phyloP scores from a whole-genome alignment of 2,113 vertebrate genomes.

The Isurus oxyrinchus region DNA sequence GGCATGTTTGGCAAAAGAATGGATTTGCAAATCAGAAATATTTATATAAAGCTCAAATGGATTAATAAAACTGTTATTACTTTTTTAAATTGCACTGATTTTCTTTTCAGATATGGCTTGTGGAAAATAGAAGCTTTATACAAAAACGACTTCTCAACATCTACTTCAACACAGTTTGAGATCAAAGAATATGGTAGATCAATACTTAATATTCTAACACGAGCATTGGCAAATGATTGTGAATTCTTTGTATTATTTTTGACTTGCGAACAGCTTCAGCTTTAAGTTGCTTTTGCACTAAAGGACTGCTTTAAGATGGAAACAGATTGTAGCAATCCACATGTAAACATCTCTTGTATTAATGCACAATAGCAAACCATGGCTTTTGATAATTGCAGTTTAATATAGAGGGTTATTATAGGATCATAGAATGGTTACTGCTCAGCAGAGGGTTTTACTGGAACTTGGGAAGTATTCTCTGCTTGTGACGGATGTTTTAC shows the following conservation, averaged over 20 bases:
- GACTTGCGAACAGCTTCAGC: neutral
- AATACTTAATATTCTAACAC: neutral
- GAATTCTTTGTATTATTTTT: neutral
- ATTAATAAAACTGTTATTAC: neutral
- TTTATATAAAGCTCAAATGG: neutral
- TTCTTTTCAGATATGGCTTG: slow-evolving; percentile 65
- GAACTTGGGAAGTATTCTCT: neutral
- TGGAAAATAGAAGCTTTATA: slow-evolving; percentile 83
- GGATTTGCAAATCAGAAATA: neutral
- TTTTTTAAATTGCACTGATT: slow-evolving; percentile 28
- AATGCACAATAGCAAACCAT: neutral
- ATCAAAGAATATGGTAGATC: slow-evolving; percentile 83
- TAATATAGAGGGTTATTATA: neutral
- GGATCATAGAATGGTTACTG: neutral
- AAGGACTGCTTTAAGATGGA: neutral
- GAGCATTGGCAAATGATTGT: neutral
- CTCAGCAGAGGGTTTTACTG: neutral
- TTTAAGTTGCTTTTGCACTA: neutral
- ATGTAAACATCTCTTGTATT: neutral
- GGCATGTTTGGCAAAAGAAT: neutral
- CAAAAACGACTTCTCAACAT: slow-evolving; percentile 67
- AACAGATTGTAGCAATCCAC: neutral
- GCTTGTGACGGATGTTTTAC: neutral
- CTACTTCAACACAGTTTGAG: slow-evolving; percentile 67
- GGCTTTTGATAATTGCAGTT: neutral